phyloP scores from a whole-genome alignment of 2,113 vertebrate genomes.

The Motacilla alba region DNA sequence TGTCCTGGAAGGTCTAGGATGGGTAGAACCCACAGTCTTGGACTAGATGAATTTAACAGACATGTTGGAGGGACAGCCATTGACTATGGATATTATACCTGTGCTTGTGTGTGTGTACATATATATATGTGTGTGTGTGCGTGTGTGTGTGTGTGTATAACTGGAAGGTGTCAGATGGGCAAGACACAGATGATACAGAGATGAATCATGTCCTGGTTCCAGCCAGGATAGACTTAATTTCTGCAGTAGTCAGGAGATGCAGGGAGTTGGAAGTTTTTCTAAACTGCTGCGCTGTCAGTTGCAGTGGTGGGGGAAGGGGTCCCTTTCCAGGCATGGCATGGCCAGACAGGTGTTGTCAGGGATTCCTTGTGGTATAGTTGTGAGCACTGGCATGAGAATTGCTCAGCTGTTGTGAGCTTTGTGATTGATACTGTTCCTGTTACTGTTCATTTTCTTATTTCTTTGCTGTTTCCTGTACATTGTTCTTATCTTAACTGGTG shows the following conservation, averaged over 20 bases:
- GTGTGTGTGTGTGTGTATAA: not conserved
- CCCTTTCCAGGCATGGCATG: not conserved
- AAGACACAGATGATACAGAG: not conserved
- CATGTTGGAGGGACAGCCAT: not conserved
- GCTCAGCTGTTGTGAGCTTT: not conserved
- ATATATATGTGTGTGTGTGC: accelerated
- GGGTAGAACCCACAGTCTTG: not conserved
- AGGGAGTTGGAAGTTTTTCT: not conserved
- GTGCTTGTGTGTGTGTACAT: not conserved
- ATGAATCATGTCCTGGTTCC: not conserved
- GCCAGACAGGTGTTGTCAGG: too few species aligned
- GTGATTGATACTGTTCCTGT: not conserved
- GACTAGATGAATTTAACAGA: not conserved
- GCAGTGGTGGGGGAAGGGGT: not conserved
- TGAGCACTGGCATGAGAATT: not conserved
- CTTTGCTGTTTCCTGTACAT: not conserved
- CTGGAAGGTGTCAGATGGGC: not conserved
- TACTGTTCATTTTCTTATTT: not conserved
- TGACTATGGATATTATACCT: not conserved
- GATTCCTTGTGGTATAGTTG: accelerated
- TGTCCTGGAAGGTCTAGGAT: not conserved
- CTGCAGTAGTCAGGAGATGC: not conserved
- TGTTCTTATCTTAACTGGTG: not conserved
- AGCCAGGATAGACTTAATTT: not conserved
- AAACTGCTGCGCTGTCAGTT: accelerated